Base-by-base conservation (phyloP, 2,888 invertebrate genomes). In the Xanthia icteritia region DNA sequence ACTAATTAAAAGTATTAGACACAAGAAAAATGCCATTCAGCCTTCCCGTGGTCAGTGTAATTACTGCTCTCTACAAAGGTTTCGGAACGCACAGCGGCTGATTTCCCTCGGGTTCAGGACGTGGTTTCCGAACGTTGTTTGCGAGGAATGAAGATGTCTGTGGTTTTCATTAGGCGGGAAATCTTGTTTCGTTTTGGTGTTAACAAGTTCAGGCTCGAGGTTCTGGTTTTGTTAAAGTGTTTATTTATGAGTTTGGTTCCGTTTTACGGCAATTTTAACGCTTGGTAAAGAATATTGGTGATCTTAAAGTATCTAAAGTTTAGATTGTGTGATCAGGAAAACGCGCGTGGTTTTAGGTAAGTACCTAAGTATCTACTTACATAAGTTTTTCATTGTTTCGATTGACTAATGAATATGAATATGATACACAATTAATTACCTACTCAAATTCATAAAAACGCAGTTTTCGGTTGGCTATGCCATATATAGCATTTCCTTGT, bases 61-160 rank as follows among this genome's bases (percentile, higher is more conserved):
- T 89, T 89, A 89, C 79, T 74, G 69, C 36, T 66, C 75, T 66
- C 73, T 84, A 84, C 81, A 84, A 86, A 86, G 85, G 85, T 83
- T 85, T 84, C 84, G 72, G 82, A 82, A 83, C 82, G 83, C 83
- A 81, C 71, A 76, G 64, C 60, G 68, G 56, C 72, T 89, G 88
- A 89, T 89, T 89, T 89, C 90, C 90, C 89, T 72, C 63, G 86
- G 83, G 89, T 75, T 58, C 73, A 65, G 36, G 70, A 78, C 71
- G 76, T 70, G 81, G 81, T 80, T 84, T 84, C 81, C 76, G 84
- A 85, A 88, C 81, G 82, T 77, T 83, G 85, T 86, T 87, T 82
- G 70, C 72, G 81, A 68, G 68, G 81, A 84, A 87, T 88, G 80
- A 89, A 88, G 88, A 86, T 79, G 83, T 83, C 84, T 87, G 77